These are phyloP conservation scores for Solenopsis invicta DNA, from an alignment of 1,140 invertebrate genomes.

Conservation along the genomic window DNA sequence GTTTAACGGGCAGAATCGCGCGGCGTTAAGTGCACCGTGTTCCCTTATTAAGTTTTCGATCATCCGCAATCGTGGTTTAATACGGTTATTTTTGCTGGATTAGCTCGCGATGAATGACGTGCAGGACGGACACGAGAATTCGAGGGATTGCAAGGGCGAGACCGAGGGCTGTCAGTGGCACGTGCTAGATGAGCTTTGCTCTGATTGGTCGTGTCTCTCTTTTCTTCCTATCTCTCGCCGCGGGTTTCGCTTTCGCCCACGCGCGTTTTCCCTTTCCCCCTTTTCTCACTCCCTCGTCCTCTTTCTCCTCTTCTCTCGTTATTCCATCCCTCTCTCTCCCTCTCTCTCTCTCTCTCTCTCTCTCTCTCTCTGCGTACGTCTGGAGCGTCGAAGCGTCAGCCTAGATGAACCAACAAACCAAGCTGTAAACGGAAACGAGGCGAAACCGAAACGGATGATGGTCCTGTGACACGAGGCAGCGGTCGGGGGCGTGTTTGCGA, in stretches of 20 bases:
- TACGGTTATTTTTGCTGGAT: constrained; percentile 78
- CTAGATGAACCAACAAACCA: constrained; percentile 70
- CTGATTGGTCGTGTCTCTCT: constrained; percentile 67
- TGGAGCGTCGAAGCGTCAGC: constrained; percentile 20
- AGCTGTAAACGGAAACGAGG: constrained; percentile 59
- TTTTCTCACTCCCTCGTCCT: not conserved
- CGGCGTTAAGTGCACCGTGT: constrained; percentile 18
- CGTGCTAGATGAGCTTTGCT: constrained; percentile 75
- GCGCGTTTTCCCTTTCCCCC: not conserved
- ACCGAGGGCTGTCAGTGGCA: constrained; percentile 76
- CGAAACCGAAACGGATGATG: constrained; percentile 72
- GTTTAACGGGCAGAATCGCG: not conserved
- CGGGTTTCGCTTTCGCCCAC: constrained; percentile 26
- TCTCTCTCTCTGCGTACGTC: not conserved
- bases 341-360: constrained; percentile 5
- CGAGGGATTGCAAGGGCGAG: constrained; percentile 69
- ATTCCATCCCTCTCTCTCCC: not conserved
- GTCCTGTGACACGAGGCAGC: constrained; percentile 69
- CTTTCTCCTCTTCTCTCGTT: constrained; percentile 6
- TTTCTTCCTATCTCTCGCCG: constrained; percentile 42
- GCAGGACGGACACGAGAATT: constrained; percentile 60
- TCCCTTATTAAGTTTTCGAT: constrained; percentile 75
- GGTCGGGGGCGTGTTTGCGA: constrained; percentile 73
- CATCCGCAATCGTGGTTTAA: constrained; percentile 73
- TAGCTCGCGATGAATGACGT: constrained; percentile 68